Evolutionary conservation across 2,888 invertebrate species (phyloP).

Genomic region (Elaeidobius kamerunicus): DNA sequence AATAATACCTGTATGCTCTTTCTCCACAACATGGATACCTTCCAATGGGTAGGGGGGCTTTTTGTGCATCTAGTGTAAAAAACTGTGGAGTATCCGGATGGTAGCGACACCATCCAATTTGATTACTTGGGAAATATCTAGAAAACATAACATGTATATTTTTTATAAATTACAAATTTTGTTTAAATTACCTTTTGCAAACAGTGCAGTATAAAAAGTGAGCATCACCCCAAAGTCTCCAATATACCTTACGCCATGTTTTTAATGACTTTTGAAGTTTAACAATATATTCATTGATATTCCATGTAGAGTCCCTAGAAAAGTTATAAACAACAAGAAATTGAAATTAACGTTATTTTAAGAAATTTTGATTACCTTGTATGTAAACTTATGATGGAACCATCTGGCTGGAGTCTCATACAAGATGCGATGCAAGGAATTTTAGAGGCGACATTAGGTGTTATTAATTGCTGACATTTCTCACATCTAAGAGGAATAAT

Average conservation of each 20-base stretch:
- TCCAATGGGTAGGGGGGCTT: conserved; percentile 68
- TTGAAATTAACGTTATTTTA: neutral
- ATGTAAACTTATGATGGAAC: conserved; percentile 70
- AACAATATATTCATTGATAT: conserved; percentile 74
- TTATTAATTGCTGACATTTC: conserved; percentile 72
- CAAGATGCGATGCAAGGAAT: conserved; percentile 71
- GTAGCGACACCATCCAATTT: conserved; percentile 79
- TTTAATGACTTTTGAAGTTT: conserved; percentile 74
- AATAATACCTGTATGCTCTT: conserved; percentile 60
- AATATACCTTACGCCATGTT: conserved; percentile 86
- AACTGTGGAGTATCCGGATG: conserved; percentile 78
- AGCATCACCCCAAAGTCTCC: conserved; percentile 90
- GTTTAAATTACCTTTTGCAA: conserved; percentile 58
- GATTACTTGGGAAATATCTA: conserved; percentile 67
- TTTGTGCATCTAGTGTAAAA: conserved; percentile 63
- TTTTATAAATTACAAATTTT: neutral
- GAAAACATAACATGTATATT: neutral
- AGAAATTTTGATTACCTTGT: conserved; percentile 46
- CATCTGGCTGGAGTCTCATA: conserved; percentile 71
- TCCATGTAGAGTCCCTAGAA: conserved; percentile 72
- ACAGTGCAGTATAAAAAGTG: conserved; percentile 81
- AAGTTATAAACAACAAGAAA: conserved; percentile 3
- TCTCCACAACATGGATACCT: conserved; percentile 82
- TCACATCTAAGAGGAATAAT: conserved; percentile 53
- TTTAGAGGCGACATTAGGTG: conserved; percentile 65